These are phyloP conservation scores for Alectura lathami DNA, from an alignment of 2,113 vertebrate species.

Conservation along the genomic window DNA sequence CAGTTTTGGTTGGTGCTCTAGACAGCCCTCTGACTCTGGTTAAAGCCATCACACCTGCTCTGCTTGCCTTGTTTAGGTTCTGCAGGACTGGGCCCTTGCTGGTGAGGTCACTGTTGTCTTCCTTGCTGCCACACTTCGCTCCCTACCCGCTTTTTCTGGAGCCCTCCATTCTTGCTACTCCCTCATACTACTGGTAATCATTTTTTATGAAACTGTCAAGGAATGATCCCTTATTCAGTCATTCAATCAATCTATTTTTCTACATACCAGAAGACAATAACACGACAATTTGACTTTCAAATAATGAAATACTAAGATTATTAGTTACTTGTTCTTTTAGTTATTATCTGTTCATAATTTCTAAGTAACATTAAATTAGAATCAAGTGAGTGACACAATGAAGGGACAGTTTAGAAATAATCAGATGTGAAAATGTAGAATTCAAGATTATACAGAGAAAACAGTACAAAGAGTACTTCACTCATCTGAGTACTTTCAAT, in stretches of 20 bases:
- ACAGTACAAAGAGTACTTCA: background rate
- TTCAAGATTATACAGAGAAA: background rate
- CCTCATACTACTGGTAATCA: background rate
- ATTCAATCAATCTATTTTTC: background rate
- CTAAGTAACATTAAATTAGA: background rate
- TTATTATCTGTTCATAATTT: no score
- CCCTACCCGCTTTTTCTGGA: background rate
- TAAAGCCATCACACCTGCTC: background rate
- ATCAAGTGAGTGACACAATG: background rate
- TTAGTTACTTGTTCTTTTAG: no score
- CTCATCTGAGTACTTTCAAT: background rate
- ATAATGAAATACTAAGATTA: background rate
- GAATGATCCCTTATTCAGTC: background rate
- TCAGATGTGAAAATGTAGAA: background rate
- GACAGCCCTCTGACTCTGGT: background rate
- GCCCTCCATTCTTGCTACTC: background rate
- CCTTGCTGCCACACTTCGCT: background rate
- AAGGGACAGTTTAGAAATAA: background rate
- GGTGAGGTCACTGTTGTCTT: background rate
- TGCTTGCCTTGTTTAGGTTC: background rate
- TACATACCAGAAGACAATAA: background rate
- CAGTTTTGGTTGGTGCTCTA: background rate
- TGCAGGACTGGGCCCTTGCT: background rate
- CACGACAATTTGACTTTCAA: background rate
- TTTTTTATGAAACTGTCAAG: background rate